Conservation (phyloP, 2,888 invertebrate genomes). For the Blastobasis adustella region DNA sequence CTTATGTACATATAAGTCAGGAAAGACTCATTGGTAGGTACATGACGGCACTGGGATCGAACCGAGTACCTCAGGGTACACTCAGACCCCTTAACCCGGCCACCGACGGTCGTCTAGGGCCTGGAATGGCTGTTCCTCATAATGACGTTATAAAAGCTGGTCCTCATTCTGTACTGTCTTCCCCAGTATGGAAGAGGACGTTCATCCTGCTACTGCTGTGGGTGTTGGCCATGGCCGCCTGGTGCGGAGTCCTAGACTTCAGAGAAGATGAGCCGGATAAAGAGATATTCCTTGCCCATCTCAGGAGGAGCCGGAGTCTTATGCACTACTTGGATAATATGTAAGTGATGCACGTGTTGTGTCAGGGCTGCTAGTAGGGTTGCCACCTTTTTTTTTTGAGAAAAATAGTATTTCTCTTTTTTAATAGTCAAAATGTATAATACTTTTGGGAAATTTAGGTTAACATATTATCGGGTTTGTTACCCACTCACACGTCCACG, state of each 20-base stretch:
- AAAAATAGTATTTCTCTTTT: too few species aligned
- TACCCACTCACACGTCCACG: too few species aligned
- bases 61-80: not conserved
- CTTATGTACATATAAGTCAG: too few species aligned
- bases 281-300: constrained; percentile 27
- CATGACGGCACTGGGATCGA: too few species aligned
- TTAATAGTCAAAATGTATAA: too few species aligned
- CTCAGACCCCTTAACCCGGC: too few species aligned
- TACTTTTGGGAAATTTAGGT: too few species aligned
- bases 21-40: too few species aligned
- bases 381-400: too few species aligned
- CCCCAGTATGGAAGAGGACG: constrained; percentile 13
- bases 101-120: not conserved
- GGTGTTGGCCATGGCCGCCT: constrained; percentile 13
- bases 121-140: not conserved
- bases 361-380: not conserved
- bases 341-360: constrained; percentile 43
- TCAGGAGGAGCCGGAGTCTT: constrained; percentile 34
- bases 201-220: constrained; percentile 19
- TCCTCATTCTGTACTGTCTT: constrained; percentile 12
- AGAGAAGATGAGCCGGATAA: too few species aligned
- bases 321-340: constrained; percentile 38
- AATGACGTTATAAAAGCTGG: constrained; percentile 17
- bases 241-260: constrained; percentile 24
- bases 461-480: too few species aligned